Conservation (phyloP, 1,140 invertebrate species). For the Zeugodacus cucurbitae region DNA sequence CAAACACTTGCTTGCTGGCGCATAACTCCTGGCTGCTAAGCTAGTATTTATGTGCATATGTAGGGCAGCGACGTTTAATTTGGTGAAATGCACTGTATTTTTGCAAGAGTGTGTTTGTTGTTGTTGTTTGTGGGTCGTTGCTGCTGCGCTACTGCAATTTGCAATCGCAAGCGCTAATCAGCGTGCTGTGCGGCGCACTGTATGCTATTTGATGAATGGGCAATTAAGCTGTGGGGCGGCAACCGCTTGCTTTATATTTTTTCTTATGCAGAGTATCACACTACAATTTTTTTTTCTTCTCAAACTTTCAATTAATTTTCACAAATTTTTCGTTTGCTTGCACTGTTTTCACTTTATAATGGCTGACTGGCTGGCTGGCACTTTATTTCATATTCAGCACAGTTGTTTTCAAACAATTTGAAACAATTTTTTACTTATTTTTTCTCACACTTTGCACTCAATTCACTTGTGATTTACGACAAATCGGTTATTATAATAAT, state of each 20-base stretch:
- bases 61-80: background rate
- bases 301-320: constrained; percentile 1
- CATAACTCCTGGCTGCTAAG: background rate
- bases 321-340: background rate
- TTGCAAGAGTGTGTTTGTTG: background rate
- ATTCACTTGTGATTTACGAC: background rate
- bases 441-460: background rate
- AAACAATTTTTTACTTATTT: background rate
- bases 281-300: background rate
- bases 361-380: too few species aligned
- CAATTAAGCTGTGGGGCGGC: background rate
- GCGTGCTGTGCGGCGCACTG: background rate
- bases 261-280: background rate
- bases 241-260: background rate
- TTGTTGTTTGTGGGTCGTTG: background rate
- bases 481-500: background rate
- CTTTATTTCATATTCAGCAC: background rate
- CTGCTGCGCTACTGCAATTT: background rate
- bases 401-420: background rate
- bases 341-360: background rate
- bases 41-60: background rate
- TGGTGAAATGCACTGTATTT: background rate
- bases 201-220: background rate
- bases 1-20: background rate
- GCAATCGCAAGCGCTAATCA: background rate